Evolutionary conservation across 2,888 invertebrate species (phyloP), one percentile per base, ranked within the genome.

Genomic region (Hemithea aestivaria): DNA sequence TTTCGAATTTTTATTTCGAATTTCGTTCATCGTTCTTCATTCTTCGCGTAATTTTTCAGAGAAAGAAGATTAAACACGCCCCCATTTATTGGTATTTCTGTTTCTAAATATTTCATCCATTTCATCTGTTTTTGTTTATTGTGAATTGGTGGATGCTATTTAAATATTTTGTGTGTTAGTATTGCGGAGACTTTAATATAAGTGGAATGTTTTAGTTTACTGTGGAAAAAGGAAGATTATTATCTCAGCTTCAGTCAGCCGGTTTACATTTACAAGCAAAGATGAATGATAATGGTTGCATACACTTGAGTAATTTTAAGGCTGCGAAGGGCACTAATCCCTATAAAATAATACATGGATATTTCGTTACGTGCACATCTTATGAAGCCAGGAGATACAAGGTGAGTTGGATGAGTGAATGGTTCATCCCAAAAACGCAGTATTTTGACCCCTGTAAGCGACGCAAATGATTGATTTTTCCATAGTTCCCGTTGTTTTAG

Each of bases 321-420:
- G 90, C 91, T 65, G 90, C 90, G 33, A 91, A 92, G 76, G 94
- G 94, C 58, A 89, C 91, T 50, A 90, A 91, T 73, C 90, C 92
- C 29, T 93, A 92, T 74, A 90, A 90, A 83, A 90, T 96, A 60
- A 93, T 97, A 60, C 94, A 96, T 87, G 92, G 93, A 51, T 94
- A 93, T 83, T 96, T 97, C 79, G 93, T 95, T 40, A 91, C 95
- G 51, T 93, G 94, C 73, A 91, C 94, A 37, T 92, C 94, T 47
- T 89, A 89, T 56, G 94, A 94, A 81, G 93, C 94, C 53, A 90
- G 95, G 61, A 91, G 91, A 77, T 91, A 93, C 64, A 96, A 96
- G 94, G 96, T 96, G 67, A 68, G 68, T 52, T 32, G 12, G 23
- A 20, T 24, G 8, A 11, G 7, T 21, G 1, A 24, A 20, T 27